phyloP scores from a whole-genome alignment of 2,113 vertebrate species.

The Ia io region DNA sequence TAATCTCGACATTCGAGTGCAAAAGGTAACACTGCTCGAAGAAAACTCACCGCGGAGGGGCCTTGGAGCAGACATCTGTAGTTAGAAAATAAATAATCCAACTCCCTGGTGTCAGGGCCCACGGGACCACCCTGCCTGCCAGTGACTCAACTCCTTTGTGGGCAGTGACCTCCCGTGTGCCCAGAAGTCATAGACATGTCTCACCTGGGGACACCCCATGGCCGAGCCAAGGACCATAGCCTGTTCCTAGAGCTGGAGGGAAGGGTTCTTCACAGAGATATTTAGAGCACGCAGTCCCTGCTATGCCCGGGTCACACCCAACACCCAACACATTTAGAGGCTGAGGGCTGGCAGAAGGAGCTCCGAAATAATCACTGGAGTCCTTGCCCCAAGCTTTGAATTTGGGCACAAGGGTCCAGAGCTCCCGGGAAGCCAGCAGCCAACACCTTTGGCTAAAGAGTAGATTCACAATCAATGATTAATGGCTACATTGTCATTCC shows the following conservation, averaged over 20 bases:
- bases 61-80: too few species aligned
- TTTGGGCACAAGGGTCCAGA: too few species aligned
- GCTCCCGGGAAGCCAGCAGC: too few species aligned
- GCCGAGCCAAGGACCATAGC: background rate
- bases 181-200: background rate
- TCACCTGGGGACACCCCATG: background rate
- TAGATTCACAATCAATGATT: too few species aligned
- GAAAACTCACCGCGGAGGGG: background rate
- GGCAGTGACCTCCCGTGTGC: fast-evolving
- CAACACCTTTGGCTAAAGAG: background rate
- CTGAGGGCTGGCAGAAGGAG: background rate
- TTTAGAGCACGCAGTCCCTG: background rate
- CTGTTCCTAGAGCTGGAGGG: background rate
- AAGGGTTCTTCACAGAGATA: background rate
- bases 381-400: background rate
- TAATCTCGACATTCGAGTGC: too few species aligned
- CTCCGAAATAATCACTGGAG: background rate
- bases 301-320: background rate
- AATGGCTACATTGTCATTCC: fast-evolving
- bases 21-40: background rate
- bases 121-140: too few species aligned
- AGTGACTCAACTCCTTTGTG: fast-evolving
- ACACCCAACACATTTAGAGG: background rate
- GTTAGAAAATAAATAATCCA: background rate
- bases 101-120: background rate